Base-by-base conservation (phyloP, 2,797 vertebrate species). In the Chromis chromis region DNA sequence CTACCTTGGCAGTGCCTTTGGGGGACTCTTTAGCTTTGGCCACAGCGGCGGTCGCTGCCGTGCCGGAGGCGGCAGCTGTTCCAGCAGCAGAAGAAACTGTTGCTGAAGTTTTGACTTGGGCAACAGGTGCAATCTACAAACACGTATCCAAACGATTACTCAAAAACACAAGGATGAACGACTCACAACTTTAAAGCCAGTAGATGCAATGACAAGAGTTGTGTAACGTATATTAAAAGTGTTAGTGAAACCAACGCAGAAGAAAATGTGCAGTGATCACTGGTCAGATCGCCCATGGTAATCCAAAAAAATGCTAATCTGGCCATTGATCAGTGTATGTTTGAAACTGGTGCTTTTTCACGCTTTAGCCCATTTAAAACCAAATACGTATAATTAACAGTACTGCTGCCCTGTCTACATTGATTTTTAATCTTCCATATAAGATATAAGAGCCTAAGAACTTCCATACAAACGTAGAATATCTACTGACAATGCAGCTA, bases 1-100 rank as follows among this genome's bases (percentile, higher is more conserved):
- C 70, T 94, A 94, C 92, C 93, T 94, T 86, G 65, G 82, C 64
- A 3, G 82, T 25, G 50, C 70, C 60, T 89, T 88, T 88, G 13
- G 85, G 64, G 11, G 80, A 52, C 49, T 83, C 84, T 84, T 80
- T 88, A n/a, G 85, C 65, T 72, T 78, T 77, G 61, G 70, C 55
- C 22, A 56, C 82, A 28, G 78, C 71, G 36, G 74, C 1, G 40
- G 46, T 39, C 0, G 59, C 70, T 27, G 77, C 65, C 2, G 62
- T 17, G 14, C 58, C 57, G 17, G 61, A 21, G 6, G 70, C 17
- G 19, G 56, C 66, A 28, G 77, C 74, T 12, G 44, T 58, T 76
- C 73, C 83, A 19, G 79, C 39, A 4, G 54, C 63, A 16, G 80
- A 16, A 79, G 84, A 58, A 69, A 39, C 64, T 64, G 70, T 25